These are phyloP conservation scores for Poecile montanus DNA, from an alignment of 2,797 vertebrate species.

Conservation along the genomic window DNA sequence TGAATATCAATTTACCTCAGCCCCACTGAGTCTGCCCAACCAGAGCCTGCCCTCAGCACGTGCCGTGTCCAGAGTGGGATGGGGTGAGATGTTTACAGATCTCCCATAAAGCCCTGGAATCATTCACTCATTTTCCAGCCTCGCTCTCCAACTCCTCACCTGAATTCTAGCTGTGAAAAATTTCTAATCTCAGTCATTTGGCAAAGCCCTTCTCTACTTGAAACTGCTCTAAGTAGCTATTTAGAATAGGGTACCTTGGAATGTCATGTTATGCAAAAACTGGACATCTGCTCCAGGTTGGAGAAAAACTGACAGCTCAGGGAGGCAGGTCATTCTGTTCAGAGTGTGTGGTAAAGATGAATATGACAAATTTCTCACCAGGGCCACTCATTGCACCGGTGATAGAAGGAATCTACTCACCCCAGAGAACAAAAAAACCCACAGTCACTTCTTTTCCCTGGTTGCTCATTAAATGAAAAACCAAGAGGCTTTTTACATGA, in stretches of 20 bases:
- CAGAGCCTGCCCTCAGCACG: neutral
- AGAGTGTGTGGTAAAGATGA: neutral
- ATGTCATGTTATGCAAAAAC: neutral
- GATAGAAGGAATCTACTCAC: neutral
- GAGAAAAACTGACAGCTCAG: neutral
- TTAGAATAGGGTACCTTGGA: neutral
- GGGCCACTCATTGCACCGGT: neutral
- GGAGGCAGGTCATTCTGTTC: neutral
- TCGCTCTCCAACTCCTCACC: neutral
- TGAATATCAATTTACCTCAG: neutral
- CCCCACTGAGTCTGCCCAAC: neutral
- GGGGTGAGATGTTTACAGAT: neutral
- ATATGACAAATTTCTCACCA: neutral
- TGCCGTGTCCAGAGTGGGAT: neutral
- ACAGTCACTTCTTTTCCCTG: neutral
- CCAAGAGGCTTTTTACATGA: neutral
- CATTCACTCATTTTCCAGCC: neutral
- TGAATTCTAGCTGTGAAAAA: neutral
- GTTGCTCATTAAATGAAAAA: neutral
- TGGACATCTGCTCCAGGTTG: neutral
- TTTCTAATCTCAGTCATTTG: neutral
- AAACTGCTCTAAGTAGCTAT: neutral
- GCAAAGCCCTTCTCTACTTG: neutral
- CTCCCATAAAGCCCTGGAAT: neutral
- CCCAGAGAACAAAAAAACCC: accelerated